Base-by-base conservation (phyloP, 2,888 invertebrate species). In the Amiota mariae region DNA sequence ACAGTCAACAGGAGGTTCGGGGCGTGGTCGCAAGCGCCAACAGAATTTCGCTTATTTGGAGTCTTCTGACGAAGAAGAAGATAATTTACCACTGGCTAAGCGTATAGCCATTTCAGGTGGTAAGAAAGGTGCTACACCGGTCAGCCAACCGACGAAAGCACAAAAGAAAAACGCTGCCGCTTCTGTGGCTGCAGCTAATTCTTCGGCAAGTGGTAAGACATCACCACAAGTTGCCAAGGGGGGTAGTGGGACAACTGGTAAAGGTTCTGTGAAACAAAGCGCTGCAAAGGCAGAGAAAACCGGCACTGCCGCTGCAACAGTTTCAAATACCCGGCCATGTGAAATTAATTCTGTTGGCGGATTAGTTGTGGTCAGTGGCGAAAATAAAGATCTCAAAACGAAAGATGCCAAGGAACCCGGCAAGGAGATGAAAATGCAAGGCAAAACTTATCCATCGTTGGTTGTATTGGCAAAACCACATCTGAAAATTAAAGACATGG, bases 401-500 rank as follows among this genome's bases (percentile, higher is more conserved):
- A 59, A 68, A 24, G 90, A 90, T 75, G 92, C 92, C 78, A 93
- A 93, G 80, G 91, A 92, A 0, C 93, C 94, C 0, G 94, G 94
- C 83, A 95, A 96, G 88, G 93, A 95, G 3, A 93, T 94, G 0
- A 95, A 95, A 88, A 88, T 95, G 72, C 86, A 90, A 90, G 94
- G 95, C 56, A 95, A 96, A 88, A 96, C 96, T 0, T 96, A 94
- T 90, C 96, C 96, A 0, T 96, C 96, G 0, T 90, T 97, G 70
- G 95, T 96, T 48, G 96, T 97, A 0, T 93, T 95, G 20, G 96
- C 96, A 0, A 92, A 95, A 48, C 96, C 96, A 0, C 94, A 94
- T 90, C 91, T 97, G 0, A 93, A 93, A 72, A 92, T 93, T 0
- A 94, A 94, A 87, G 94, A 95, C 77, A 89, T 91, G 57, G 90